A percentile compares a stretch with the other conserved stretches of the same genome.
phyloP scores from a whole-genome alignment of 2,797 vertebrate genomes.

The Pterois miles region DNA sequence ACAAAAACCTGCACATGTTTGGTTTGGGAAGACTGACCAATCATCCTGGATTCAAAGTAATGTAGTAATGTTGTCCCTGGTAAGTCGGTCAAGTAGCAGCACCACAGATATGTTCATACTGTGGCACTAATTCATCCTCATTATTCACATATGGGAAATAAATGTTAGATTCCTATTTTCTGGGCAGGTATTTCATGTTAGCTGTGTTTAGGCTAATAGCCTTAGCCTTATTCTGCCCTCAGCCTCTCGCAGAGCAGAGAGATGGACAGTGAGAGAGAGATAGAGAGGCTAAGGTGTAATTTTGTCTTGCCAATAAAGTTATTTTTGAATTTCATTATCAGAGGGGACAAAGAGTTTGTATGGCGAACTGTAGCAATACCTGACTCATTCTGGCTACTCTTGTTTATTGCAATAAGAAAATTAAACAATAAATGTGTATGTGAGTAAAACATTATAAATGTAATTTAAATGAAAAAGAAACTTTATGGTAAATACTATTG shows the following conservation, averaged over 20 bases:
- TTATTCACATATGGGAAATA: conserved; percentile 72
- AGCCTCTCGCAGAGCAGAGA: conserved; percentile 74
- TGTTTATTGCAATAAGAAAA: conserved; percentile 90
- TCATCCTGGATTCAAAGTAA: conserved; percentile 33
- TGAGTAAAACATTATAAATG: conserved; percentile 87
- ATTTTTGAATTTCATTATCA: conserved; percentile 85
- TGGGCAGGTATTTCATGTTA: conserved; percentile 83
- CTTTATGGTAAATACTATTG: conserved; percentile 83
- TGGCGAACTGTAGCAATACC: conserved; percentile 88
- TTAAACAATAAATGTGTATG: conserved; percentile 86
- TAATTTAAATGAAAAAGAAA: conserved; percentile 86
- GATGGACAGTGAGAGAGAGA: conserved; percentile 44
- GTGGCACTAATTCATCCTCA: conserved; percentile 70
- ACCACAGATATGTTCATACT: conserved; percentile 60
- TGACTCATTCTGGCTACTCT: conserved; percentile 87
- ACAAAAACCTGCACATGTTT: conserved; percentile 37
- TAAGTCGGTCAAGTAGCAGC: conserved; percentile 64
- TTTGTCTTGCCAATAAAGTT: conserved; percentile 87
- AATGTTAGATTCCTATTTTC: conserved; percentile 79
- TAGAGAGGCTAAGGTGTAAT: conserved; percentile 80
- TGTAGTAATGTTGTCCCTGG: conserved; percentile 44
- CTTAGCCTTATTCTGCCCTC: conserved; percentile 86
- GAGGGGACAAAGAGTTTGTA: conserved; percentile 81
- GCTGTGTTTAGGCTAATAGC: conserved; percentile 85
- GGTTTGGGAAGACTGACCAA: conserved; percentile 38